Percentiles rank a stretch among this genome's conserved stretches.
These are phyloP conservation scores for Pachliopta kotzebuea DNA, from an alignment of 2,888 invertebrate genomes.

Conservation along the genomic window DNA sequence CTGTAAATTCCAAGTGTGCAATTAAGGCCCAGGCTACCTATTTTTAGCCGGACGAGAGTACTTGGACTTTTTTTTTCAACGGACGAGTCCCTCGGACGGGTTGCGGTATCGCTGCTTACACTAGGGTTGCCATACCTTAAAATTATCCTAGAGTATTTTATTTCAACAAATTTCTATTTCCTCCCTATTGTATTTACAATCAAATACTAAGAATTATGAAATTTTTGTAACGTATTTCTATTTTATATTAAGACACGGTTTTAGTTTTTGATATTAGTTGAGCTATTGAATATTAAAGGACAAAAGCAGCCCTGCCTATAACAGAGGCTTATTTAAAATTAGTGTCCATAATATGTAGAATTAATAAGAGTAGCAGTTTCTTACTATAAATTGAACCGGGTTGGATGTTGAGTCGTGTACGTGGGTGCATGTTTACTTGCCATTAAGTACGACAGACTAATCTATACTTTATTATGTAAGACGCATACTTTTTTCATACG, in stretches of 20 bases:
- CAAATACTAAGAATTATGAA: too few species aligned
- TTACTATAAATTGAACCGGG: conserved; percentile 21
- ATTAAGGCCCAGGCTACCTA: conserved; percentile 66
- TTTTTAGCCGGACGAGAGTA: conserved; percentile 62
- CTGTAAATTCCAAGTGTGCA: conserved; percentile 70
- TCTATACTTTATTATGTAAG: conserved; percentile 25
- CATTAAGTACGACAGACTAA: conserved; percentile 12
- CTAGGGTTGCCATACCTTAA: conserved; percentile 21
- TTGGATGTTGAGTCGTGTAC: conserved; percentile 17
- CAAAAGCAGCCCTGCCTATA: conserved; percentile 7
- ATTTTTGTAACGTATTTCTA: too few species aligned
- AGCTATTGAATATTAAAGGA: too few species aligned
- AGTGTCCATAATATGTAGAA: conserved; percentile 24
- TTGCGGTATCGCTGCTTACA: conserved; percentile 42
- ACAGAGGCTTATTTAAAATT: conserved; percentile 23
- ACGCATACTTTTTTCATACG: background rate
- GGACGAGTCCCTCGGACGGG: conserved; percentile 46
- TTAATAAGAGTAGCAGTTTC: conserved; percentile 10
- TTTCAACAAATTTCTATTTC: too few species aligned
- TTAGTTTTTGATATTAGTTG: too few species aligned
- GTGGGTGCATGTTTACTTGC: conserved; percentile 16
- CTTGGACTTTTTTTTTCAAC: conserved; percentile 48
- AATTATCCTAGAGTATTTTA: background rate
- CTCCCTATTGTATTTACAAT: too few species aligned
- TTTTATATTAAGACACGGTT: too few species aligned